These are phyloP conservation scores for Nannobrachium achirus DNA, from an alignment of 2,113 vertebrate species.

Conservation along the genomic window DNA sequence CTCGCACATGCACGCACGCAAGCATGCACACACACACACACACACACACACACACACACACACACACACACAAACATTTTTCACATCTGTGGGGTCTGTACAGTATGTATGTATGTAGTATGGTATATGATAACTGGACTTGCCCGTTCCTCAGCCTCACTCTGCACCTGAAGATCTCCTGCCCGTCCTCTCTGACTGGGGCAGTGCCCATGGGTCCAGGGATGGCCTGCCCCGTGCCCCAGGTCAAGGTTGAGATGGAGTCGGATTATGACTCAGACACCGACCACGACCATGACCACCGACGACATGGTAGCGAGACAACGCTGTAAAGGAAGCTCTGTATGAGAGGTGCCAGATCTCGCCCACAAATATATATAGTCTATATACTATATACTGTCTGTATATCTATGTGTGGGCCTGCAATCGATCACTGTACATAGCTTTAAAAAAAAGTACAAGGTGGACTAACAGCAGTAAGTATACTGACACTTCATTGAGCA, in stretches of 20 bases:
- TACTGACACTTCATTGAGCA: slow-evolving; percentile 2
- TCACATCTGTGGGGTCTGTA: too few relatives aligned
- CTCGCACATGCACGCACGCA: too few relatives aligned
- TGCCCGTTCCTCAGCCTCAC: slow-evolving; percentile 88
- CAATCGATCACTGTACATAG: background rate
- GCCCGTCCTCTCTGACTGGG: slow-evolving; percentile 84
- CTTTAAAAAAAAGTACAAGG: background rate
- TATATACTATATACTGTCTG: background rate
- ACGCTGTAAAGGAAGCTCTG: slow-evolving; percentile 78
- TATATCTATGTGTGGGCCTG: too few relatives aligned
- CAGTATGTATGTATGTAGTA: too few relatives aligned
- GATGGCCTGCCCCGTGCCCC: slow-evolving; percentile 85
- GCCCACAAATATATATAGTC: too few relatives aligned
- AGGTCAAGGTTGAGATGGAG: slow-evolving; percentile 98
- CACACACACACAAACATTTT: too few relatives aligned
- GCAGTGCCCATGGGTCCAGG: slow-evolving; percentile 82
- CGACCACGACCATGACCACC: slow-evolving; percentile 75
- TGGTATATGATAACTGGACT: slow-evolving; percentile 66
- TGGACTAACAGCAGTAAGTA: slow-evolving; percentile 2
- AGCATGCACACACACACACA: too few relatives aligned
- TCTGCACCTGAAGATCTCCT: slow-evolving; percentile 97
- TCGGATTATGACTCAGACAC: slow-evolving; percentile 88
- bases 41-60: too few relatives aligned
- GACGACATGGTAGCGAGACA: slow-evolving; percentile 87
- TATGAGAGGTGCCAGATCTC: background rate